These are phyloP conservation scores for Chesias legatella DNA, from an alignment of 2,888 invertebrate species.

Conservation along the genomic window DNA sequence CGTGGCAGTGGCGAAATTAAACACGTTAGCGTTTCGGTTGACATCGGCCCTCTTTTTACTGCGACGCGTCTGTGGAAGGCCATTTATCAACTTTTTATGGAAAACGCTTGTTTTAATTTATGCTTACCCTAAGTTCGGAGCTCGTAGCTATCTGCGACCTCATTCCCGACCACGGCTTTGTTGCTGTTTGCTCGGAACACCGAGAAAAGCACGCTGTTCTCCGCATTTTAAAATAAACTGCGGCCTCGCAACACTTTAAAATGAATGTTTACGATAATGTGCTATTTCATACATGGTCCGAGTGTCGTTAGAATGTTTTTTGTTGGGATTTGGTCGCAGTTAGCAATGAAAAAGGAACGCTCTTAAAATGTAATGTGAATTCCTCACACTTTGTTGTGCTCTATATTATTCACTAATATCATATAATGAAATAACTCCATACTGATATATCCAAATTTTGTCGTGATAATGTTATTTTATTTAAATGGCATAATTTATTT, in stretches of 20 bases:
- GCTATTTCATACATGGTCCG: conserved; percentile 32
- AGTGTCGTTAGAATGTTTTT: conserved; percentile 27
- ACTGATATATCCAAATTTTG: conserved; percentile 9
- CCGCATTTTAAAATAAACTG: conserved; percentile 46
- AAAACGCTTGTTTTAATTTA: conserved; percentile 78
- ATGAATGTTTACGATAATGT: conserved; percentile 43
- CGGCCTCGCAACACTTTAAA: conserved; percentile 33
- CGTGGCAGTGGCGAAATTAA: conserved; percentile 68
- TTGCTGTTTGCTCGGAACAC: conserved; percentile 52
- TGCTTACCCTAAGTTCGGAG: conserved; percentile 72
- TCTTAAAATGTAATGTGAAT: conserved; percentile 20
- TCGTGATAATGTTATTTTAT: conserved; percentile 7
- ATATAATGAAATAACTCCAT: conserved; percentile 19
- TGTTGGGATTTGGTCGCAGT: conserved; percentile 21
- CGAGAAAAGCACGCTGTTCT: conserved; percentile 43
- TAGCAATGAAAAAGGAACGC: conserved; percentile 18
- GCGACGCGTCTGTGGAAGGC: conserved; percentile 66
- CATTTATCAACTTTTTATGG: conserved; percentile 79
- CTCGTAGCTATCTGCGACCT: conserved; percentile 68
- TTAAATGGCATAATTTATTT: conserved; percentile 15
- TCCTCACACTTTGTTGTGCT: conserved; percentile 14
- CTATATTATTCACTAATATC: conserved; percentile 14
- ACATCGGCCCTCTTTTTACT: conserved; percentile 72
- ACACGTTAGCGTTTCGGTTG: conserved; percentile 70
- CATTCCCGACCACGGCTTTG: conserved; percentile 65